Base-by-base conservation (phyloP, 2,888 invertebrate species). In the Eledona agricola region DNA sequence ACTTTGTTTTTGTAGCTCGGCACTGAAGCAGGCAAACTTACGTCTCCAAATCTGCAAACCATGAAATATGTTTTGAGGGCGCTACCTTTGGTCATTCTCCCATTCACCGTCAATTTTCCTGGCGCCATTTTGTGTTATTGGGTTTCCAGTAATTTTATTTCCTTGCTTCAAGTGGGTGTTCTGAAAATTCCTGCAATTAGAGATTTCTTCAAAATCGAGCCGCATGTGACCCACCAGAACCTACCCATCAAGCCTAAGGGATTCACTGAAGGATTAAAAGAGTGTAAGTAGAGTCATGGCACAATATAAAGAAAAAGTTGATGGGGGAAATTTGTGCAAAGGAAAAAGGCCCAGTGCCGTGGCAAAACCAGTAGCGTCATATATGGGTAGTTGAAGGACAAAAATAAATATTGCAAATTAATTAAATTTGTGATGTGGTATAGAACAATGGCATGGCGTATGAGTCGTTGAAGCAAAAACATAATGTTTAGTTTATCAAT, bases 41-140 rank as follows among this genome's bases (percentile, higher is more conserved):
- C 83, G 2, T 79, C 84, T 1, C 81, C 85, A 68, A 88, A 88
- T 68, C 80, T 85, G 79, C 83, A 85, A 59, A 69, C 83, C 10
- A 84, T 91, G 83, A 88, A 84, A 72, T 90, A 90, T 71, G 77
- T 88, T 1, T 72, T 96, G 1, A 79, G 90, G 55, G 87, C 83
- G 0, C 65, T 95, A 58, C 96, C 96, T 0, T 0, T 95, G 3
- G 60, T 89, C 1, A 85, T 92, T 74, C 83, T 96, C 55, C 91
- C 94, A 0, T 88, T 96, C 67, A 92, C 88, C 4, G 82, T 93
- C 26, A 88, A 90, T 71, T 96, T 96, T 70, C 91, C 94, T 5
- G 87, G 90, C 9, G 94, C 90, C 0, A 87, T 97, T 68, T 79
- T 94, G 26, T 86, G 89, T 17, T 97, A 97, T 72, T 97, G 96